Evolutionary conservation across 2,888 invertebrate genomes (phyloP).

Genomic region (Eilema sororculum): DNA sequence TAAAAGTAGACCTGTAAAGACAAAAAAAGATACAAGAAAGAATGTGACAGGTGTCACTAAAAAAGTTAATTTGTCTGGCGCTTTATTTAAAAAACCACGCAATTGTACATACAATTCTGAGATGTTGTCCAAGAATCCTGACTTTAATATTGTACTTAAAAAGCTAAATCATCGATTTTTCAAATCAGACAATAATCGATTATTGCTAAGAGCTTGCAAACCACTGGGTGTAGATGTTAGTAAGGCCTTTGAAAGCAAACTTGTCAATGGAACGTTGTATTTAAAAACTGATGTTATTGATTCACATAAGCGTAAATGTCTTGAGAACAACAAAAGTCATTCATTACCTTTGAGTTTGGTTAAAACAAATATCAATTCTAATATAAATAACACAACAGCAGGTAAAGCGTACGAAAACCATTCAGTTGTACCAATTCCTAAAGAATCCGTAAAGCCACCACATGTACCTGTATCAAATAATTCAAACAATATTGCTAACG

Average conservation of each 20-base stretch:
- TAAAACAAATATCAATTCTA: neutral
- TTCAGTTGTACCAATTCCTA: neutral
- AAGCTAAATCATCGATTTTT: constrained; percentile 72
- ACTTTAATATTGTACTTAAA: constrained; percentile 78
- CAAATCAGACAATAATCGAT: constrained; percentile 66
- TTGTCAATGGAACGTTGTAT: constrained; percentile 68
- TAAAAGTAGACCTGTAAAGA: constrained; percentile 69
- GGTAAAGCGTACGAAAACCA: neutral
- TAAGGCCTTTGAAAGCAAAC: constrained; percentile 74
- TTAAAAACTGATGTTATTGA: constrained; percentile 44
- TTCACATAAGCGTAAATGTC: neutral
- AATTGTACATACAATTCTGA: constrained; percentile 70
- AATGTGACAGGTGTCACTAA: constrained; percentile 23
- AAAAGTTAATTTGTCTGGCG: constrained; percentile 64
- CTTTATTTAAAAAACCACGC: constrained; percentile 72
- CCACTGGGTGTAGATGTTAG: constrained; percentile 76
- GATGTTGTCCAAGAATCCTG: constrained; percentile 79
- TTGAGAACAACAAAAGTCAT: neutral
- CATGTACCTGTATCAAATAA: too few species aligned
- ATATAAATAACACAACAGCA: neutral
- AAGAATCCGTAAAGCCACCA: neutral
- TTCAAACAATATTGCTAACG: neutral
- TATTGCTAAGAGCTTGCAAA: constrained; percentile 68
- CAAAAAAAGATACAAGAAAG: constrained; percentile 18
- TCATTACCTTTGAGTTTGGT: neutral